Evolutionary conservation across 2,888 invertebrate genomes (phyloP).

Genomic region (Venusia cambrica): DNA sequence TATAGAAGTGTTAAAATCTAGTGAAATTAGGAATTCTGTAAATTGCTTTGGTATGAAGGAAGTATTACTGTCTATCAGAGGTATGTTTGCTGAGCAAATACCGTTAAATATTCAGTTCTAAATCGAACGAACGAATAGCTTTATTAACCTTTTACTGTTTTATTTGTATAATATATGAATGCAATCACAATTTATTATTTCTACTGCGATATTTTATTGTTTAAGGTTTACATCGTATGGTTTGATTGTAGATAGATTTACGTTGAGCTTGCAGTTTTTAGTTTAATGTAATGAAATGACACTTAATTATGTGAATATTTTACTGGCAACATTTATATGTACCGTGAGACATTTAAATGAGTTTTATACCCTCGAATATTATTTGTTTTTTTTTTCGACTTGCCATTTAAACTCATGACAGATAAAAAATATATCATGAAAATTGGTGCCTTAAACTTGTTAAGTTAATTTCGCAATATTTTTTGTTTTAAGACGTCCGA

Average conservation of each 20-base stretch:
- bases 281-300: conserved; percentile 35
- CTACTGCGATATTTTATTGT: conserved; percentile 17
- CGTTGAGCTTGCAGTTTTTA: conserved; percentile 23
- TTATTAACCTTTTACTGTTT: conserved; percentile 16
- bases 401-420: conserved; percentile 49
- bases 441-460: conserved; percentile 28
- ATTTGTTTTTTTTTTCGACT: conserved; percentile 43
- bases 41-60: not conserved
- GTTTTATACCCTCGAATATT: conserved; percentile 53
- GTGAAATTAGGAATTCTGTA: too few relatives aligned
- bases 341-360: conserved; percentile 37
- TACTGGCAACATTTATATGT: conserved; percentile 42
- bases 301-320: conserved; percentile 45
- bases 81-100: conserved; percentile 14
- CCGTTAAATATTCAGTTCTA: conserved; percentile 8
- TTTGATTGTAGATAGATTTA: conserved; percentile 28
- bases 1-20: too few relatives aligned
- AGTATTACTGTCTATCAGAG: conserved; percentile 11
- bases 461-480: conserved; percentile 29
- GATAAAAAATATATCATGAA: conserved; percentile 21
- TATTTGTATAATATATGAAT: conserved; percentile 25
- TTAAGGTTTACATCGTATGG: conserved; percentile 12
- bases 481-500: conserved; percentile 45
- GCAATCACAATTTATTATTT: conserved; percentile 19
- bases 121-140: conserved; percentile 20